A percentile compares a stretch with the other conserved stretches of the same genome.
Conservation (phyloP, 2,797 vertebrate genomes). For the Eulemur mongoz region DNA sequence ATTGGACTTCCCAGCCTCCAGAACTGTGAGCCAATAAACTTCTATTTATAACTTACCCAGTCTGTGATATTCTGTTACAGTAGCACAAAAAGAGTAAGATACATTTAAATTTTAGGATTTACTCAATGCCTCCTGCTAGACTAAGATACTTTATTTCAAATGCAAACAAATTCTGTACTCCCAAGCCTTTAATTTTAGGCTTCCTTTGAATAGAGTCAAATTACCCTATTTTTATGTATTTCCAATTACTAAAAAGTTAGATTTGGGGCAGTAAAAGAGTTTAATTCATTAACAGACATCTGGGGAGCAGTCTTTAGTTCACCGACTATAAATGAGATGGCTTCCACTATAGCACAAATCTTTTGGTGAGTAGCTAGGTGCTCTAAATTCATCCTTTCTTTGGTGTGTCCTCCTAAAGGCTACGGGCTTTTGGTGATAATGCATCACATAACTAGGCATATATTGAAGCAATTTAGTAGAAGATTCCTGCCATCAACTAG, state of each 20-base stretch:
- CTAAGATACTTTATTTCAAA: background rate
- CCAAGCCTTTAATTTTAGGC: background rate
- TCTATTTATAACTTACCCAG: background rate
- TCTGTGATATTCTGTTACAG: background rate
- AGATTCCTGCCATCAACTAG: background rate
- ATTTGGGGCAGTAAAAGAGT: background rate
- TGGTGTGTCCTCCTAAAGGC: background rate
- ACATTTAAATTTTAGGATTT: background rate
- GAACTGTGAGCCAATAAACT: background rate
- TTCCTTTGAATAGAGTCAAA: background rate
- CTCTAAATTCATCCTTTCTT: background rate
- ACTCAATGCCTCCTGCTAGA: background rate
- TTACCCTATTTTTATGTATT: background rate
- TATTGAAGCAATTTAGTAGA: background rate
- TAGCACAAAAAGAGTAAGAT: background rate
- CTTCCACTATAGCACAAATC: background rate
- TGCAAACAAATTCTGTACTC: background rate
- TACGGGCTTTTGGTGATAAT: background rate
- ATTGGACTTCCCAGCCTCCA: background rate
- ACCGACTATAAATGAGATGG: background rate
- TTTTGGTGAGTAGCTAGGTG: background rate
- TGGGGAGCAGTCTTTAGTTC: background rate
- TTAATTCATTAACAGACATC: background rate
- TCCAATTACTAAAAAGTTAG: background rate
- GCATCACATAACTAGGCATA: background rate